These are phyloP conservation scores for Grammomys surdaster DNA, from an alignment of 2,113 vertebrate genomes.

Conservation along the genomic window DNA sequence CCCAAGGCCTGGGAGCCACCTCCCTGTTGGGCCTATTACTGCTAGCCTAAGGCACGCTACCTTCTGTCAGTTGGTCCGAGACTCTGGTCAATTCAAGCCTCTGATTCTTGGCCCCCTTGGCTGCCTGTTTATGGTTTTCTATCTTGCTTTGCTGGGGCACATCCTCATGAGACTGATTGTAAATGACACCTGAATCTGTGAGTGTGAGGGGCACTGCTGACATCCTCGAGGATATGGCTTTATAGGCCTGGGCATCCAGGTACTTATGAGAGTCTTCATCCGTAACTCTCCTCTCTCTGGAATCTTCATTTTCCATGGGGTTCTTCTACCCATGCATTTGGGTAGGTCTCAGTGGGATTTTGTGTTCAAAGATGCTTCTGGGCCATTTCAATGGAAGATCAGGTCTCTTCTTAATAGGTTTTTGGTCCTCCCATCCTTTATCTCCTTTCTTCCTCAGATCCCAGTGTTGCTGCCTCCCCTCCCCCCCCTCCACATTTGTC, in stretches of 20 bases:
- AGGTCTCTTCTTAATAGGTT: background rate
- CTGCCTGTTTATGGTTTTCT: background rate
- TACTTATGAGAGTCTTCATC: background rate
- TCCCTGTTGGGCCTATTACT: background rate
- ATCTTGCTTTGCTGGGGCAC: slow-evolving; percentile 5
- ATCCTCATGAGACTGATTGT: background rate
- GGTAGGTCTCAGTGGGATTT: background rate
- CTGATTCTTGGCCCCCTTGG: background rate
- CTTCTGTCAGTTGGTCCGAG: background rate
- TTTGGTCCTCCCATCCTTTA: too few relatives aligned
- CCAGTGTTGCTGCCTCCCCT: background rate
- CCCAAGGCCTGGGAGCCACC: background rate
- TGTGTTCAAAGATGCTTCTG: background rate
- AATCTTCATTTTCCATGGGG: background rate
- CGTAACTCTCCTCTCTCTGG: background rate
- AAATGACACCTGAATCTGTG: background rate
- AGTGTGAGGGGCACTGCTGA: background rate
- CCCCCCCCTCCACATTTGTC: background rate
- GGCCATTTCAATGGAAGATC: background rate
- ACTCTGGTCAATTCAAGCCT: too few relatives aligned
- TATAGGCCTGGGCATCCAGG: rapidly evolving
- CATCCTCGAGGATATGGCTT: background rate
- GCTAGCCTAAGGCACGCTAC: background rate
- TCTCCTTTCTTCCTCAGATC: background rate
- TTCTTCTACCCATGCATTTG: rapidly evolving